Base-by-base conservation (phyloP, 2,797 vertebrate species). In the Meda fulgida region DNA sequence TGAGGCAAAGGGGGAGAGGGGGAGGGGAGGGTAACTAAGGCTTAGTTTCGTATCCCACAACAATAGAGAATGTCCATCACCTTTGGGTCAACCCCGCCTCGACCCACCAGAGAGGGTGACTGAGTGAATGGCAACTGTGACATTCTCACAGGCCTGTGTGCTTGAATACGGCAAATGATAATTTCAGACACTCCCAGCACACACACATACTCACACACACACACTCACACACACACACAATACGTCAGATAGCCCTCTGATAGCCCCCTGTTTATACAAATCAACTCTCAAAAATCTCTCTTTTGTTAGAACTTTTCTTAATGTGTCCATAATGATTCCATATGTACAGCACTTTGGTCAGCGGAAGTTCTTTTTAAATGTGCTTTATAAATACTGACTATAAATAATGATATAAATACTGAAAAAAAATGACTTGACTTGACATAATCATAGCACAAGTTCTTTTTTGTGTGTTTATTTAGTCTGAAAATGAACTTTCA, bases 61-160 rank as follows among this genome's bases (percentile, higher is more conserved):
- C 91, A 92, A 91, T 87, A 87, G 88, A 89, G 48, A 75, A 46
- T 87, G 88, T 89, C 90, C 87, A 90, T 90, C 88, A 91, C 84
- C 85, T 86, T 90, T 63, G 80, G 77, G 80, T 77, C 84, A 65
- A 89, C 81, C 84, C 85, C 46, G 31, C 84, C 67, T 60, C 43
- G 76, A 79, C 73, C 76, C 73, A 73, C 65, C 80, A n/a, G 29
- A 84, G 63, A 53, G 80, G 31, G 85, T 85, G 51, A 69, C 73
- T 78, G 81, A 80, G 83, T 81, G 81, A 90, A 85, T 81, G 83
- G 86, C 86, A 86, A 85, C 85, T 85, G 85, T 87, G 84, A 69
- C 81, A 55, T 81, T 82, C 75, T 88, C 80, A 87, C 72, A 79
- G 38, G 81, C 46, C 43, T 58, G 36, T 65, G 18, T 70, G 67